A percentile compares a stretch with the other conserved stretches of the same genome.
phyloP scores from a whole-genome alignment of 2,113 vertebrate species.

The Mirza zaza region DNA sequence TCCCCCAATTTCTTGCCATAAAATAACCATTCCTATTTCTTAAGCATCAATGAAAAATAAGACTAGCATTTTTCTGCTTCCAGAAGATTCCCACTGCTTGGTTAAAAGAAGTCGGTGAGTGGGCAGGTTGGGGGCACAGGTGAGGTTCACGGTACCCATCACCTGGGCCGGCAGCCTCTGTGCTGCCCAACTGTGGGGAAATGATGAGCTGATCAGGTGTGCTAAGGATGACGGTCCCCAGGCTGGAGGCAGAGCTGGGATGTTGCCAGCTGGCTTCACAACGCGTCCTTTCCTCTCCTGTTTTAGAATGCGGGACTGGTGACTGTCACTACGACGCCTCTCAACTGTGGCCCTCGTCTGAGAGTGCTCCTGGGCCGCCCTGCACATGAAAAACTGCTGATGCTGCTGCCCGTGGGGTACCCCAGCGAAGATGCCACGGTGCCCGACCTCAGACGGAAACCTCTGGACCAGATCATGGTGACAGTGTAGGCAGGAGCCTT shows the following conservation, averaged over 20 bases:
- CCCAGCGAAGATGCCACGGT: constrained; percentile 90
- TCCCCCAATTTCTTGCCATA: not conserved
- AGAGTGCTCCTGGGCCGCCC: constrained; percentile 90
- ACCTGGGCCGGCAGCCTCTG: not conserved
- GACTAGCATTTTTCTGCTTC: not conserved
- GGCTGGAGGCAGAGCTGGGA: not conserved
- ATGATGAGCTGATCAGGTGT: too few species aligned
- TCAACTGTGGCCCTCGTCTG: constrained; percentile 95
- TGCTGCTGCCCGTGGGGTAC: constrained; percentile 95
- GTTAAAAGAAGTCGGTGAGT: not conserved
- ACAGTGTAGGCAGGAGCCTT: constrained; percentile 78
- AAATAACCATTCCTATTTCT: not conserved
- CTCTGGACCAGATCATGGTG: constrained; percentile 90
- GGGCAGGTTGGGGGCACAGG: not conserved
- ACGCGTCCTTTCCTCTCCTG: not conserved
- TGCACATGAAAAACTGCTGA: constrained; percentile 92
- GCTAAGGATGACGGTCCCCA: rapidly evolving
- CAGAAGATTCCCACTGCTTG: not conserved
- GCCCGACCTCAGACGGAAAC: constrained; percentile 90
- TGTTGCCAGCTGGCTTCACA: not conserved
- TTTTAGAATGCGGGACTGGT: constrained; percentile 93
- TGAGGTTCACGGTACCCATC: rapidly evolving
- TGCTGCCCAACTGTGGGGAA: not conserved
- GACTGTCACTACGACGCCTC: constrained; percentile 93
- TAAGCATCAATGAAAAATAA: not conserved